phyloP scores from a whole-genome alignment of 2,797 vertebrate species.

The Threskiornis aethiopicus region DNA sequence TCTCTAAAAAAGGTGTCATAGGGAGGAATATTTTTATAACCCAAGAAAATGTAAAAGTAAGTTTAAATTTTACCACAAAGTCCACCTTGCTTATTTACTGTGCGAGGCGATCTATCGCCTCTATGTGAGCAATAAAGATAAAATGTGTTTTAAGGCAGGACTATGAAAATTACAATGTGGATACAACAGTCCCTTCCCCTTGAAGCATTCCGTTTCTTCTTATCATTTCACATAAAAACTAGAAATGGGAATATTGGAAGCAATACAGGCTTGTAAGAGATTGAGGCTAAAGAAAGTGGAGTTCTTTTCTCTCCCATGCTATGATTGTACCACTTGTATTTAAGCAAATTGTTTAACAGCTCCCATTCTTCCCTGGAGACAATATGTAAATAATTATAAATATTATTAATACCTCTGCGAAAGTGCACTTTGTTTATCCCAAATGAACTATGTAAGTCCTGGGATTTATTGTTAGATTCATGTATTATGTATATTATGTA shows the following conservation, averaged over 20 bases:
- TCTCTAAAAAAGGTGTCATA: slow-evolving; percentile 38
- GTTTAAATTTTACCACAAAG: slow-evolving; percentile 63
- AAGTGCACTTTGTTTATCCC: not conserved
- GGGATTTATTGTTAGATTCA: not conserved
- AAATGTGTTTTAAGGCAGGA: slow-evolving; percentile 38
- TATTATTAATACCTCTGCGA: not conserved
- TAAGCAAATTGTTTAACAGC: not conserved
- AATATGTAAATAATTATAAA: not conserved
- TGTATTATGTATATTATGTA: not conserved
- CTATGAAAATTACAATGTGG: not conserved
- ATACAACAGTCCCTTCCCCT: not conserved
- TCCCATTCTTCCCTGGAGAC: not conserved
- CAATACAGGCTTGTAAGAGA: not conserved
- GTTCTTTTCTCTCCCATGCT: not conserved
- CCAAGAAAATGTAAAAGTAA: slow-evolving; percentile 28
- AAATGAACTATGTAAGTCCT: not conserved
- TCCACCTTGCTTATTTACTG: slow-evolving; percentile 38
- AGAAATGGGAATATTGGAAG: not conserved
- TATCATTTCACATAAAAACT: not conserved
- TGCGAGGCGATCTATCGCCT: not conserved
- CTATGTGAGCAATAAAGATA: slow-evolving; percentile 14
- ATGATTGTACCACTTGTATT: not conserved
- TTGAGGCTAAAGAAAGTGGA: not conserved
- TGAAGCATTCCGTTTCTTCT: not conserved
- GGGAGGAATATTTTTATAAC: slow-evolving; percentile 57